Conservation (phyloP, 1,140 invertebrate species). For the Diplogasteroides magnus region DNA sequence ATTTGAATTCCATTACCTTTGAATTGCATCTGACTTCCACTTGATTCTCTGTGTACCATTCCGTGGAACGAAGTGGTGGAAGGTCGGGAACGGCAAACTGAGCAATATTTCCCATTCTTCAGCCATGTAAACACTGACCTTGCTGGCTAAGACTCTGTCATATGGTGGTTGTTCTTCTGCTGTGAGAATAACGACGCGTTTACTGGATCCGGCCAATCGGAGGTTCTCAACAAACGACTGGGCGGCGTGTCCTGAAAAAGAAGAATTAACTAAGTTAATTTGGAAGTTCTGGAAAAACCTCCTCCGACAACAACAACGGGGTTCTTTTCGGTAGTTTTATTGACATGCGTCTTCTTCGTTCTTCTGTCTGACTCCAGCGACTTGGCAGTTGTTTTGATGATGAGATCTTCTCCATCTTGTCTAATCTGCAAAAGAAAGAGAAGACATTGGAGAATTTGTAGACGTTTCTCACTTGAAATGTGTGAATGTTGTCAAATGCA, state of each 20-base stretch:
- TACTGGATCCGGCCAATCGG: constrained; percentile 56
- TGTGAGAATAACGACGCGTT: constrained; percentile 53
- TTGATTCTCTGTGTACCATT: constrained; percentile 26
- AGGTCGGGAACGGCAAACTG: no score
- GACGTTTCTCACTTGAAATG: constrained; percentile 69
- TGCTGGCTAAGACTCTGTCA: constrained; percentile 49
- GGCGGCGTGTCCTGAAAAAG: constrained; percentile 51
- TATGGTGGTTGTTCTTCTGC: constrained; percentile 56
- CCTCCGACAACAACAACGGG: constrained; percentile 56
- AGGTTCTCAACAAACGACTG: constrained; percentile 56
- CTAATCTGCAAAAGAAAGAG: constrained; percentile 24
- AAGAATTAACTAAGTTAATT: background rate
- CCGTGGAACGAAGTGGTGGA: constrained; percentile 25
- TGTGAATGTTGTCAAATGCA: constrained; percentile 79
- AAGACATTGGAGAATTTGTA: background rate
- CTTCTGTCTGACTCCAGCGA: constrained; percentile 43
- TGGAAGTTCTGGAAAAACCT: constrained; percentile 35
- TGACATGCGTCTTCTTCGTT: constrained; percentile 49
- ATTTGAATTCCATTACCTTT: no score
- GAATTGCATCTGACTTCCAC: constrained; percentile 22
- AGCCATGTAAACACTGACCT: constrained; percentile 7
- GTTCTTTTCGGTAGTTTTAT: constrained; percentile 41
- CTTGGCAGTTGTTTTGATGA: constrained; percentile 49
- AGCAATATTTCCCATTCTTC: no score
- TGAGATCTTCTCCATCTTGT: constrained; percentile 44